Evolutionary conservation across 2,888 invertebrate species (phyloP).

Genomic region (Ochropleura plecta): DNA sequence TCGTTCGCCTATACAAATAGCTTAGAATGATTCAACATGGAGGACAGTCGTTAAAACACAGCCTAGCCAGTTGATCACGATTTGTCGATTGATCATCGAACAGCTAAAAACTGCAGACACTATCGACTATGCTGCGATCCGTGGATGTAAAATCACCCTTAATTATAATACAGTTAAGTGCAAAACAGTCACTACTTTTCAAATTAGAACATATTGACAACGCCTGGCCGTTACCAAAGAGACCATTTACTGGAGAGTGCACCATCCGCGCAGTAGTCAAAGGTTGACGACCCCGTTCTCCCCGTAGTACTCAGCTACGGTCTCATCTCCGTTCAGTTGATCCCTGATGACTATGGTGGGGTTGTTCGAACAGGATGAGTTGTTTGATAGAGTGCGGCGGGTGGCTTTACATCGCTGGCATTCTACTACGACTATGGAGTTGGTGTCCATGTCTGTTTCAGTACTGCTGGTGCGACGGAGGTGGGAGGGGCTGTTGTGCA

Average conservation of each 20-base stretch:
- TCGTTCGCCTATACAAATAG: no score
- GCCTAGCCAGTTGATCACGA: background rate
- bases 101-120: background rate
- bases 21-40: background rate
- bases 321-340: constrained; percentile 78
- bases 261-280: constrained; percentile 89
- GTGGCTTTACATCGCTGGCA: constrained; percentile 82
- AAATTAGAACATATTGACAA: constrained; percentile 37
- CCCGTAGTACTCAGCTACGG: constrained; percentile 77
- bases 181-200: constrained; percentile 27
- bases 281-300: constrained; percentile 83
- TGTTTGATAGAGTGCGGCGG: constrained; percentile 72
- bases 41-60: background rate
- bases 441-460: constrained; percentile 86
- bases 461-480: constrained; percentile 84
- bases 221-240: constrained; percentile 49
- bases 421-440: constrained; percentile 87
- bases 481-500: constrained; percentile 73
- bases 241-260: constrained; percentile 85
- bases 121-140: background rate
- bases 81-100: background rate
- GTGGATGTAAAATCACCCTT: background rate
- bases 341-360: constrained; percentile 84
- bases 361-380: constrained; percentile 77
- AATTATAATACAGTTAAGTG: constrained; percentile 5